Percentiles rank a stretch among this genome's conserved stretches.
These are phyloP conservation scores for Phrynocephalus vlangalii DNA, from an alignment of 2,797 vertebrate species.

Conservation along the genomic window DNA sequence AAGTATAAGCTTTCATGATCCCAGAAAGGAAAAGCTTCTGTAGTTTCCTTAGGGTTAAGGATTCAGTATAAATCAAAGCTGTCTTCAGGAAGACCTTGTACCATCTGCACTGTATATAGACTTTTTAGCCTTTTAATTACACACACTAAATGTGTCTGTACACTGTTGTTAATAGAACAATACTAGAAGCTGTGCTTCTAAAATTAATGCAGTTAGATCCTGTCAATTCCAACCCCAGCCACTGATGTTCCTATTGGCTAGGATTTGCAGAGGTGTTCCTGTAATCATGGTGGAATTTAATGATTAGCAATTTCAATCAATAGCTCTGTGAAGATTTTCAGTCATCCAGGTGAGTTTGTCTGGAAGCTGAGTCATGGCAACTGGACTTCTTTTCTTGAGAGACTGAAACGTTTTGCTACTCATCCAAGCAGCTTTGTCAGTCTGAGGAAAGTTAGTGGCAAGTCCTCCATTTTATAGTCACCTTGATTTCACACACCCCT, in stretches of 20 bases:
- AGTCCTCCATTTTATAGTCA: too few species aligned
- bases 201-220: background rate
- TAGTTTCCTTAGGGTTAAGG: background rate
- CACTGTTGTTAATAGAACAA: background rate
- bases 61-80: background rate
- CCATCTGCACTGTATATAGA: background rate
- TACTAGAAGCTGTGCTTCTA: background rate
- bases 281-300: background rate
- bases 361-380: too few species aligned
- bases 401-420: too few species aligned
- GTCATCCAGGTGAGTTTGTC: too few species aligned
- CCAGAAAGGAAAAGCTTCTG: background rate
- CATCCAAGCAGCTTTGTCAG: too few species aligned
- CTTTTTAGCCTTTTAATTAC: background rate
- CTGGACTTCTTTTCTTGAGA: too few species aligned
- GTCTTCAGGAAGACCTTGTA: background rate
- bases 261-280: too few species aligned
- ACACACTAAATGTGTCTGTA: background rate
- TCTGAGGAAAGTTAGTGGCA: too few species aligned
- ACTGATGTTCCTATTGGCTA: too few species aligned
- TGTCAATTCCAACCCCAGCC: background rate
- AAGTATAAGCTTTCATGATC: background rate
- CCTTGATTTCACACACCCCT: too few species aligned
- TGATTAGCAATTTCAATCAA: background rate
- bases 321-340: too few species aligned